Evolutionary conservation across 2,888 invertebrate species (phyloP), one percentile per base, ranked within the genome.

Genomic region (Aleiodes alternator): DNA sequence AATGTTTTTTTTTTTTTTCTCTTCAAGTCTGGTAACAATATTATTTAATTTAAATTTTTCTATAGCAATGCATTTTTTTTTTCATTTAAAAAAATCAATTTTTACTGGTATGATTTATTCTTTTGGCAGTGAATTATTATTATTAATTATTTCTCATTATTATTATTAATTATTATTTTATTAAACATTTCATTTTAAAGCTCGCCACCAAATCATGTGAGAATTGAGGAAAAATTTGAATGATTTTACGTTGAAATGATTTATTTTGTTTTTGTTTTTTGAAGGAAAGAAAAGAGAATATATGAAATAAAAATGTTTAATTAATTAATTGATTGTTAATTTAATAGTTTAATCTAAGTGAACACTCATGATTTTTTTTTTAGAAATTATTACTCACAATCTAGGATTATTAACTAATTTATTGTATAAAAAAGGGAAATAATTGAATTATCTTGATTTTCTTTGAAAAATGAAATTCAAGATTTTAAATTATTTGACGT

Each of bases 331-430:
- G 29, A 57, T 57, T 57, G 9, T 57, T 29, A 29, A 50, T 43
- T 9, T 16, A 53, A 53, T 14, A 53, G 4, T 53, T 23, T 9
- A 53, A 14, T 53, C 84, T 86, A 85, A 82, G 82, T 85, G 85
- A 86, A 86, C 85, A 86, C 85, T 83, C 82, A 84, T 73, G 80
- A 82, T 79, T 80, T 81, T 76, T 81, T 76, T 72, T 71, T 59
- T 72, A 69, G 29, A 75, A 12, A 8, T 55, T 48, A 75, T 69
- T 59, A n/a, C 9, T 14, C 14, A 34, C 53, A 70, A 48, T 64
- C 48, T 31, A 11, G 57, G 64, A n/a, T 14, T 7, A 53, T 0
- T 34, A 14, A 64, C 23, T 23, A 23, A 23, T 23, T 71, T 71
- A 53, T 16, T 31, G 59, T 59, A 59, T 59, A 23, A 59, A 59